Evolutionary conservation across 1,140 invertebrate species (phyloP).

Genomic region (Cherax quadricarinatus): DNA sequence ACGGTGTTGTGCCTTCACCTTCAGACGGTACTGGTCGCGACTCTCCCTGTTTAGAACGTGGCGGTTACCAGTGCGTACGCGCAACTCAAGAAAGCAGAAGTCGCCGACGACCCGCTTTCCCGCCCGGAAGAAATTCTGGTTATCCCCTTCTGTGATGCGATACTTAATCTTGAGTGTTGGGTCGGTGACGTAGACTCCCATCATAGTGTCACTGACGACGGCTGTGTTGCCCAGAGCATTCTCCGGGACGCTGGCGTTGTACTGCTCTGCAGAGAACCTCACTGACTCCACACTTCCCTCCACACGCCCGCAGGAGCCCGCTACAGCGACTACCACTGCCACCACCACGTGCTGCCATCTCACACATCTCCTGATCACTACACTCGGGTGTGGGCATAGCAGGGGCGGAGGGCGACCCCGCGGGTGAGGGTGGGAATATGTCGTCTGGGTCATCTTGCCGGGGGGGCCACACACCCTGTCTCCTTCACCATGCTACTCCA

Average conservation of each 20-base stretch:
- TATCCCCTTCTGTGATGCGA: constrained; percentile 89
- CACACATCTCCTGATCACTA: constrained; percentile 39
- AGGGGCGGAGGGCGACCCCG: constrained; percentile 51
- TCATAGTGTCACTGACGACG: constrained; percentile 82
- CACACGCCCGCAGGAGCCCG: constrained; percentile 2
- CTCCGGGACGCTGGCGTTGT: constrained; percentile 95
- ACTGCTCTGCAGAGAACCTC: constrained; percentile 85
- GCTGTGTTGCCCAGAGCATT: constrained; percentile 93
- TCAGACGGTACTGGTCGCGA: constrained; percentile 88
- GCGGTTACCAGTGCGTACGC: constrained; percentile 89
- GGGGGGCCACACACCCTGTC: constrained; percentile 28
- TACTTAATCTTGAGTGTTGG: constrained; percentile 82
- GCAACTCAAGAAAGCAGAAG: constrained; percentile 93
- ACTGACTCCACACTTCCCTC: constrained; percentile 75
- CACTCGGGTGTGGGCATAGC: constrained; percentile 31
- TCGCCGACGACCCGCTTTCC: constrained; percentile 91
- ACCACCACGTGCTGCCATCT: constrained; percentile 45
- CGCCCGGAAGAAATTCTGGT: constrained; percentile 93
- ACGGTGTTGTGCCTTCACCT: constrained; percentile 85
- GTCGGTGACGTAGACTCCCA: constrained; percentile 81
- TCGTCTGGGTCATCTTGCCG: constrained; percentile 66
- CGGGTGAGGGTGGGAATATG: constrained; percentile 37
- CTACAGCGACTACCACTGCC: constrained; percentile 24
- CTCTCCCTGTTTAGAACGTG: constrained; percentile 94
- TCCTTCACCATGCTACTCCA: constrained; percentile 66